Evolutionary conservation across 2,113 vertebrate genomes (phyloP).

Genomic region (Pterocles gutturalis): DNA sequence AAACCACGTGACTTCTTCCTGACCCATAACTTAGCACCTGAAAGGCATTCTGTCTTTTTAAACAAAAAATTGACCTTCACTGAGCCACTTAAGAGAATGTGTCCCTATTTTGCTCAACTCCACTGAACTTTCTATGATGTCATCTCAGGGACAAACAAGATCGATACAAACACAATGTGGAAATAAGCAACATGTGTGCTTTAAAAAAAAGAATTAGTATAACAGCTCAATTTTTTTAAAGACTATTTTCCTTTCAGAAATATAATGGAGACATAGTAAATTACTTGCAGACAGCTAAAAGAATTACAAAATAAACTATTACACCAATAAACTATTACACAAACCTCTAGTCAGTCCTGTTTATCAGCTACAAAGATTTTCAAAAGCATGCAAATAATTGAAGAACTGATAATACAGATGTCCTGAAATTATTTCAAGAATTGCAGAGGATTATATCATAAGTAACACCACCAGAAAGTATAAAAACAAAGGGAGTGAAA

Average conservation of each 20-base stretch:
- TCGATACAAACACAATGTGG: not conserved
- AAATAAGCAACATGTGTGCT: not conserved
- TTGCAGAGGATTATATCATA: not conserved
- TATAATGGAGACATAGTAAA: not conserved
- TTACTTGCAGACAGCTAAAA: not conserved
- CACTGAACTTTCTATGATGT: not conserved
- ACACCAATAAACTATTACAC: not conserved
- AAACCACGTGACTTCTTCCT: not conserved
- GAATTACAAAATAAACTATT: not conserved
- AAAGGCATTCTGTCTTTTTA: not conserved
- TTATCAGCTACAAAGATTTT: not conserved
- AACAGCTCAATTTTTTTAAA: not conserved
- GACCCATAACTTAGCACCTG: not conserved
- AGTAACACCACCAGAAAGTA: not conserved
- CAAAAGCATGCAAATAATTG: not conserved
- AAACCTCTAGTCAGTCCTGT: not conserved
- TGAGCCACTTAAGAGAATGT: not conserved
- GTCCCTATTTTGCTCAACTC: not conserved
- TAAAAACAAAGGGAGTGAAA: not conserved
- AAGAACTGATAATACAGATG: not conserved
- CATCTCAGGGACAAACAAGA: not conserved
- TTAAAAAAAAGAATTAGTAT: not conserved
- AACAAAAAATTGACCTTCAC: not conserved
- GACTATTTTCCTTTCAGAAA: not conserved
- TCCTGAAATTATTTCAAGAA: slow-evolving; percentile 17